Base-by-base conservation (phyloP, 2,888 invertebrate genomes). In the Aphrophora alni region DNA sequence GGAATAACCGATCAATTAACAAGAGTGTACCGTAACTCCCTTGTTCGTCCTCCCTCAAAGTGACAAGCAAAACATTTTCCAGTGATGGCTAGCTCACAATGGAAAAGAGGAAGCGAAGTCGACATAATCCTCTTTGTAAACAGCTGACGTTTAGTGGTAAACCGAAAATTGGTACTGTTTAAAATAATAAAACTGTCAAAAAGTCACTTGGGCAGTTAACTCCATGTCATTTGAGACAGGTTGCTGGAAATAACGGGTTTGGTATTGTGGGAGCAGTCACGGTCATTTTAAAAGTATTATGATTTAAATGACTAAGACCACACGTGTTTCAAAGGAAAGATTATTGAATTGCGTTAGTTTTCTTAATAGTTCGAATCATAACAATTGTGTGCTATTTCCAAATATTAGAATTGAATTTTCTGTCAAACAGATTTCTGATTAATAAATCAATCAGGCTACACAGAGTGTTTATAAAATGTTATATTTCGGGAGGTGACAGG, bases 121-220 rank as follows among this genome's bases (percentile, higher is more conserved):
- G 12, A 59, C 44, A 21, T 59, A 59, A 59, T 59, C 59, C 59
- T 44, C 2, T 59, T 21, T 44, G 59, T 59, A 59, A 59, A 59
- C 21, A 59, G 10, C 59, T 59, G 59, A 59, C 59, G 59, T 21
- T 59, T 14, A 21, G 59, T 21, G 21, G 59, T 21, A 59, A 59
- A 14, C 59, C 59, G 21, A n/a, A 21, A 59, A 59, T 59, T 21
- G 21, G 21, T 33, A 33, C 33, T 33, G 33, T 33, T 33, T 59
- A 21, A 59, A 59, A 59, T 59, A 59, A 59, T 59, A 59, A 59
- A 59, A 59, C 21, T 59, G 59, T 59, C 59, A 59, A 59, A 59
- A 59, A 59, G 59, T 59, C 59, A 59, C 59, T 59, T 4, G 59
- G 21, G 5, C 59, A n/a, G 59, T 59, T 59, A 59, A 59, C 59